A percentile compares a stretch with the other conserved stretches of the same genome.
Conservation (phyloP, 30 jellyfish, hydroid and myxozoan genomes). For the Cassiopea xamachana region DNA sequence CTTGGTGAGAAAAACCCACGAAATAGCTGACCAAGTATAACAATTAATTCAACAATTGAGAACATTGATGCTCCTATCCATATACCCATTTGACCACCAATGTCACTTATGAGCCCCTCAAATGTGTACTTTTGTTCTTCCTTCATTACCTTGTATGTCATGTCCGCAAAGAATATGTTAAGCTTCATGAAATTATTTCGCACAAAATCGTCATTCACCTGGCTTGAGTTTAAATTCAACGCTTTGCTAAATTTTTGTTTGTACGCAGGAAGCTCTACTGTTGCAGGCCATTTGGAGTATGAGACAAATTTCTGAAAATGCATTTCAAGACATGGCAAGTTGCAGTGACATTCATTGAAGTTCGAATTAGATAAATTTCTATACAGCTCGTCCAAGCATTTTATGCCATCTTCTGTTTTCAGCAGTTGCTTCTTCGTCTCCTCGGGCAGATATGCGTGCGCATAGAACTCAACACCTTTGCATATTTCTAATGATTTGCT, state of each 20-base stretch:
- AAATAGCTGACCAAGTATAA: background rate
- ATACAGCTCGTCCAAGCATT: conserved; percentile 8
- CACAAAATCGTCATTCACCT: conserved; percentile 47
- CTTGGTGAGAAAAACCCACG: conserved; percentile 9
- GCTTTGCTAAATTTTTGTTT: conserved; percentile 38
- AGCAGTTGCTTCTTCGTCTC: background rate
- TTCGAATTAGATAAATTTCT: background rate
- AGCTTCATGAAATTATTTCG: conserved; percentile 46
- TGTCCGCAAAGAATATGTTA: conserved; percentile 11
- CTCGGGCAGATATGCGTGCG: conserved; percentile 30
- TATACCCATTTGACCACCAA: conserved; percentile 77
- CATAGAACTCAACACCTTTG: background rate
- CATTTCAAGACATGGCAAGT: conserved; percentile 53
- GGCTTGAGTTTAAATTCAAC: conserved; percentile 15
- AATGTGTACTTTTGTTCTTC: conserved; percentile 30
- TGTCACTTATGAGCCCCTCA: conserved; percentile 32
- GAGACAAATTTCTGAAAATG: conserved; percentile 33
- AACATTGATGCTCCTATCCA: conserved; percentile 77
- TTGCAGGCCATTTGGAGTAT: conserved; percentile 70
- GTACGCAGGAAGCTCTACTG: conserved; percentile 31
- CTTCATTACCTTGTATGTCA: conserved; percentile 21
- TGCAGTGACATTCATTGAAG: conserved; percentile 44
- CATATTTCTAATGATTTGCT: conserved; percentile 8
- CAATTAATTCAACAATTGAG: conserved; percentile 41
- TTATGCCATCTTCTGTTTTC: background rate